Conservation (phyloP, 1,140 invertebrate genomes). For the Cyclina sinensis region DNA sequence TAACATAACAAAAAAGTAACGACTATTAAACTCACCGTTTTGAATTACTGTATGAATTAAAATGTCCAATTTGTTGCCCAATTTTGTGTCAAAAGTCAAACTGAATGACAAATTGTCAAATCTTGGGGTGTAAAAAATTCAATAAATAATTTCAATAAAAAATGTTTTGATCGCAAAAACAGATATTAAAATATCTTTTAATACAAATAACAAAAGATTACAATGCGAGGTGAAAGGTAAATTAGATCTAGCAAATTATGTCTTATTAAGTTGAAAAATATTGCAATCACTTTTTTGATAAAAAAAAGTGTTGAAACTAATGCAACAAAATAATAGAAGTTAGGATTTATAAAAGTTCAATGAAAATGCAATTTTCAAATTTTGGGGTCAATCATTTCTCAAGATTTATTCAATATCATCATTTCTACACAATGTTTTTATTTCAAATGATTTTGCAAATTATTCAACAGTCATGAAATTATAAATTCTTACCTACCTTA, state of each 20-base stretch:
- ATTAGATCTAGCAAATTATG: not conserved
- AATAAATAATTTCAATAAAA: too few relatives aligned
- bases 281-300: too few relatives aligned
- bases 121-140: not conserved
- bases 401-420: too few relatives aligned
- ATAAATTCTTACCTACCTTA: too few relatives aligned
- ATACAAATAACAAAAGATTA: not conserved
- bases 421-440: too few relatives aligned
- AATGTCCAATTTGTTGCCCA: not conserved
- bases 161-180: not conserved
- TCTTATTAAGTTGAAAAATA: not conserved
- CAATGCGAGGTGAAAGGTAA: not conserved
- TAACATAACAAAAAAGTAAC: not conserved
- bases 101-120: not conserved
- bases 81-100: slow-evolving; percentile 34
- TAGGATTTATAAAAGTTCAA: not conserved
- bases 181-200: not conserved
- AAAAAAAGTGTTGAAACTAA: too few relatives aligned
- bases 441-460: too few relatives aligned
- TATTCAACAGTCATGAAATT: too few relatives aligned
- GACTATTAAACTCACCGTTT: not conserved
- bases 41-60: not conserved
- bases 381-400: slow-evolving; percentile 1
- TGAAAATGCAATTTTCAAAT: not conserved
- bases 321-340: too few relatives aligned